Evolutionary conservation across 2,888 invertebrate genomes (phyloP), one percentile per base, ranked within the genome.

Genomic region (Platerodrilus igneus): DNA sequence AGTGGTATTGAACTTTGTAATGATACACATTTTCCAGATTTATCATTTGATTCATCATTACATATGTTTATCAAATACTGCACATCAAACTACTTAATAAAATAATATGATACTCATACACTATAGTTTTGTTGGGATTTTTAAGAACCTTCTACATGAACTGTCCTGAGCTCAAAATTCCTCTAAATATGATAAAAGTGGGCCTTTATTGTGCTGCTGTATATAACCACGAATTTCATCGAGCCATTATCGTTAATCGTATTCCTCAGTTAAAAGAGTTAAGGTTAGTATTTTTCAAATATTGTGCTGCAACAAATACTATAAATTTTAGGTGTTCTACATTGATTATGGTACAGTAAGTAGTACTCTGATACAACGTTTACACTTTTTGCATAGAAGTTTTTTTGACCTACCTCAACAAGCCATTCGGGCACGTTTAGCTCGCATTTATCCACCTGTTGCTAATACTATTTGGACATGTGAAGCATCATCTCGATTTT

Each of bases 311-410:
- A 17, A 17, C 10, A 16, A 4, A 5, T 15, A 13, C 19, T 30
- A 10, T 21, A 9, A 19, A 15, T 54, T 49, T 43, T 58, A 76
- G 74, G 72, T 77, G 53, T 72, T 73, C 21, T 76, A 73, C 64
- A 65, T 77, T 50, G 78, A 78, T 68, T 77, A 74, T 64, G 78
- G 76, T 56, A 76, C 76, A 26, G 71, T 76, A 58, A 67, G 67
- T 42, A 54, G 56, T 37, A 67, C 66, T 51, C 60, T 69, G 41
- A 41, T 37, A 2, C 52, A 51, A 4, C 53, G 55, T 2, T 40
- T 65, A 14, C 63, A 59, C 43, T 68, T 61, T 41, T 66, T 76
- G 53, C 67, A 52, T 50, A 63, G 63, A 18, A 52, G 53, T 27
- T 77, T 73, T 63, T 61, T 58, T 3, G 17, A 46, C 42, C 63